Percentiles rank a stretch among this genome's conserved stretches.
These are phyloP conservation scores for Hoplodrina ambigua DNA, from an alignment of 2,888 invertebrate species.

Conservation along the genomic window DNA sequence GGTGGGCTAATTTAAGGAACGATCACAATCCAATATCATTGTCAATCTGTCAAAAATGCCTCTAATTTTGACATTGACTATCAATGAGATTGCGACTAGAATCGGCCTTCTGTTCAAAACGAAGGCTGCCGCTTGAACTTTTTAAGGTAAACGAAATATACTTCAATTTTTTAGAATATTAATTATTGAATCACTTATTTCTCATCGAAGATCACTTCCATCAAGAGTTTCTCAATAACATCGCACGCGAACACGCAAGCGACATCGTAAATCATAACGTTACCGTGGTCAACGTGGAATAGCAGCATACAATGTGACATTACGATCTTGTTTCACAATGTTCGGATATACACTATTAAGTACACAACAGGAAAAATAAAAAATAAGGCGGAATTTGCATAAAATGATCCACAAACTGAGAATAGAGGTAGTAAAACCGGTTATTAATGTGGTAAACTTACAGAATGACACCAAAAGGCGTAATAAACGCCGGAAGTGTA, in stretches of 20 bases:
- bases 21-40: no score
- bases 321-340: conserved; percentile 30
- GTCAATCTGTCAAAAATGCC: no score
- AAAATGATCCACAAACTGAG: not conserved
- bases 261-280: conserved; percentile 12
- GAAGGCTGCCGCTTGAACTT: not conserved
- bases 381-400: conserved; percentile 8
- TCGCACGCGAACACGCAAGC: conserved; percentile 21
- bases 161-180: not conserved
- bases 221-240: not conserved
- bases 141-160: not conserved
- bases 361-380: not conserved
- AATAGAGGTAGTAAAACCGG: not conserved
- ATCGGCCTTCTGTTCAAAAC: not conserved
- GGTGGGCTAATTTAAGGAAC: no score
- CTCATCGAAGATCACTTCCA: conserved; percentile 9
- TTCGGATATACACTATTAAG: not conserved
- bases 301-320: conserved; percentile 28
- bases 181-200: conserved; percentile 14
- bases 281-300: conserved; percentile 2
- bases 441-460: conserved; percentile 84
- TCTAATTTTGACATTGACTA: no score
- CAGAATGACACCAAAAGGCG: conserved; percentile 98
- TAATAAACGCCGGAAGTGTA: conserved; percentile 99
- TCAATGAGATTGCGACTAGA: no score